A percentile compares a stretch with the other conserved stretches of the same genome.
These are phyloP conservation scores for Notocelia uddmanniana DNA, from an alignment of 2,888 invertebrate species.

Conservation along the genomic window DNA sequence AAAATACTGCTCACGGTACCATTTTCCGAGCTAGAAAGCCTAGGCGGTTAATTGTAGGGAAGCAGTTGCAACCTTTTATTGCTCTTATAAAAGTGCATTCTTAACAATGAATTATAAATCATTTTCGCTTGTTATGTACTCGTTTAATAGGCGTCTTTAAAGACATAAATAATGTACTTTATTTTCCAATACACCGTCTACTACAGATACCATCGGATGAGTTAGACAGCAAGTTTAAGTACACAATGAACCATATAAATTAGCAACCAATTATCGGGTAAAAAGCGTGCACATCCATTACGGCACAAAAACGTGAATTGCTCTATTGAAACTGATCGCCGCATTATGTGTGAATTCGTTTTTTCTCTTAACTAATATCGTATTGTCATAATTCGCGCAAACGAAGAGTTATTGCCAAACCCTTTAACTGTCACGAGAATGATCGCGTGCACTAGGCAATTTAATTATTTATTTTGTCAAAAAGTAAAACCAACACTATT, in stretches of 20 bases:
- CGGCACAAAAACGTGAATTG: constrained; percentile 63
- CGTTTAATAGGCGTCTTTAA: constrained; percentile 17
- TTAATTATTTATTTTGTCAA: background rate
- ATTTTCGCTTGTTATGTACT: constrained; percentile 47
- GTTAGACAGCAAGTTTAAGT: constrained; percentile 43
- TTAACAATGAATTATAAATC: constrained; percentile 54
- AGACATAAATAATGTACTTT: constrained; percentile 2
- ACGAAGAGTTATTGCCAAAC: constrained; percentile 29
- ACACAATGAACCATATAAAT: constrained; percentile 52
- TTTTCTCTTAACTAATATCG: constrained; percentile 53
- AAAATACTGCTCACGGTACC: constrained; percentile 68
- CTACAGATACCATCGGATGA: constrained; percentile 31
- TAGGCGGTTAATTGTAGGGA: constrained; percentile 65
- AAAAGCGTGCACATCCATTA: constrained; percentile 63
- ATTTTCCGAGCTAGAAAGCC: constrained; percentile 79
- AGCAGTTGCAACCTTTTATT: constrained; percentile 61
- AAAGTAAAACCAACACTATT: background rate
- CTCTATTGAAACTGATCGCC: constrained; percentile 70
- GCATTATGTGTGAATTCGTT: constrained; percentile 62
- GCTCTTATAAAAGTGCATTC: constrained; percentile 51
- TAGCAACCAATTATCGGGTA: constrained; percentile 69
- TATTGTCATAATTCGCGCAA: constrained; percentile 42
- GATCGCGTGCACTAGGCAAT: background rate
- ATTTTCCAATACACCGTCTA: constrained; percentile 23
- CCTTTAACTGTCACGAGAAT: constrained; percentile 21